Evolutionary conservation across 2,113 vertebrate genomes (phyloP).

Genomic region (Calidris pugnax): DNA sequence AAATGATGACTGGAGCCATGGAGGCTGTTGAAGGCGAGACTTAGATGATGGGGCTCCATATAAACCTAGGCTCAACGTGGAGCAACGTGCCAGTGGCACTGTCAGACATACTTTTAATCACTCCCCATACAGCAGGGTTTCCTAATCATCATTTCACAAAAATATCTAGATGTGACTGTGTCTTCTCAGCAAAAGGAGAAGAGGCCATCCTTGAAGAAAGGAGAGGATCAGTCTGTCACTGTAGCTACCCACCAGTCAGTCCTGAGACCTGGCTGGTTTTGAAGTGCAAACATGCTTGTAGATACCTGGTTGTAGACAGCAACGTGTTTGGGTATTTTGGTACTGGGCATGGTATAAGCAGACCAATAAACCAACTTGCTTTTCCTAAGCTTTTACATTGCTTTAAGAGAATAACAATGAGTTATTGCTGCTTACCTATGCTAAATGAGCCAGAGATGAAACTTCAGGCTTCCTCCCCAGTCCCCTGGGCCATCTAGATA

Average conservation of each 20-base stretch:
- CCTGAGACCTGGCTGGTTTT: neutral
- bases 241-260: neutral
- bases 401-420: conserved; percentile 20
- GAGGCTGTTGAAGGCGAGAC: neutral
- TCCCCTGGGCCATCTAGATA: conserved; percentile 41
- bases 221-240: neutral
- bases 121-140: no score
- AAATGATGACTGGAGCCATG: neutral
- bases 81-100: neutral
- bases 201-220: neutral
- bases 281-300: neutral
- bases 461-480: conserved; percentile 9
- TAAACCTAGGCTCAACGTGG: neutral
- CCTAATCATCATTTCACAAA: accelerated
- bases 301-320: neutral
- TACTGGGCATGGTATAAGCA: neutral
- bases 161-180: neutral
- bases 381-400: neutral
- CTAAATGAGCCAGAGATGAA: conserved; percentile 54
- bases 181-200: neutral
- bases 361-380: neutral
- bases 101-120: neutral
- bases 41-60: neutral
- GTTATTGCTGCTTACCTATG: conserved; percentile 50
- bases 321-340: neutral